phyloP scores from a whole-genome alignment of 2,888 invertebrate genomes.

The Anoncus sp. region DNA sequence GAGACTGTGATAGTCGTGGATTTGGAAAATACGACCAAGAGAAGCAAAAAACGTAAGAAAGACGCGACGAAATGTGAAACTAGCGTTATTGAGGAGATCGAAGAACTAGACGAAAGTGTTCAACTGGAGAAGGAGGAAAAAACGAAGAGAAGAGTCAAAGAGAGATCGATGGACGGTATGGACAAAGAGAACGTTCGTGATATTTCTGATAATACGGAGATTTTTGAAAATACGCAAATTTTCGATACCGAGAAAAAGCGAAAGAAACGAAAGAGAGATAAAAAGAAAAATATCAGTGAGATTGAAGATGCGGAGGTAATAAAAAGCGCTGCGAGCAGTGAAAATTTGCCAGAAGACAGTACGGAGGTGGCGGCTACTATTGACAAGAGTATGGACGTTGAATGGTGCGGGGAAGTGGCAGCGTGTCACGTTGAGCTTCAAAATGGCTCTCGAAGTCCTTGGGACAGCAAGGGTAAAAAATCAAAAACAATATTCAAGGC shows the following conservation, averaged over 20 bases:
- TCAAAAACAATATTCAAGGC: conserved; percentile 73
- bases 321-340: conserved; percentile 3
- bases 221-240: conserved; percentile 14
- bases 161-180: conserved; percentile 52
- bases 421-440: conserved; percentile 14
- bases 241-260: conserved; percentile 48
- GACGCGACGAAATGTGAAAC: background rate
- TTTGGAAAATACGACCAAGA: conserved; percentile 4
- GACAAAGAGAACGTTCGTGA: conserved; percentile 47
- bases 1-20: background rate
- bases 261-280: conserved; percentile 56
- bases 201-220: conserved; percentile 16
- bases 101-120: conserved; percentile 2
- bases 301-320: conserved; percentile 22
- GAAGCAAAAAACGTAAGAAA: conserved; percentile 29
- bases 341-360: conserved; percentile 28
- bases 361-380: conserved; percentile 30
- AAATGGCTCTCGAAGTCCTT: conserved; percentile 46
- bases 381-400: conserved; percentile 10
- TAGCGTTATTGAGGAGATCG: background rate
- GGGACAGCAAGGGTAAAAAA: conserved; percentile 56
- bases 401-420: conserved; percentile 4
- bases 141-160: conserved; percentile 32
- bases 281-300: conserved; percentile 43
- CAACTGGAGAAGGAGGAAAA: conserved; percentile 13